A percentile compares a stretch with the other conserved stretches of the same genome.
These are phyloP conservation scores for Mico argentatus DNA, from an alignment of 2,797 vertebrate genomes.

Conservation along the genomic window DNA sequence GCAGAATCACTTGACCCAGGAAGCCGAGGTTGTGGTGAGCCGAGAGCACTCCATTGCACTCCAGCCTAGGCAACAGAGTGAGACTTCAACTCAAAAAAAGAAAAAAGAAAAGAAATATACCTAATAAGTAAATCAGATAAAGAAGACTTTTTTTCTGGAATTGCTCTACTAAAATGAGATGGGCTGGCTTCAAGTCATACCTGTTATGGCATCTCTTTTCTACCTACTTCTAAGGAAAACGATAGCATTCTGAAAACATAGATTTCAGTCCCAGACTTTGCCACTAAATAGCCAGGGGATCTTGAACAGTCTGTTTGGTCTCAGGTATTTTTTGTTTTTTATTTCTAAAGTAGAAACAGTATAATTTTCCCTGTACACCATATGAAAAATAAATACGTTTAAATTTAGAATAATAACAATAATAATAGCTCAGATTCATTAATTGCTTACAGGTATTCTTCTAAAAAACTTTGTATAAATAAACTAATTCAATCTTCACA, in stretches of 20 bases:
- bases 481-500: not conserved
- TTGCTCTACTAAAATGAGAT: not conserved
- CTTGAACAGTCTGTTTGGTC: not conserved
- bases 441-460: not conserved
- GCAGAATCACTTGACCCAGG: not conserved
- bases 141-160: not conserved
- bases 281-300: not conserved
- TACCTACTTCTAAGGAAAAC: not conserved
- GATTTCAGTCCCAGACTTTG: not conserved
- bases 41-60: accelerated
- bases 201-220: accelerated
- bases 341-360: not conserved
- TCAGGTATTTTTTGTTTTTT: not conserved
- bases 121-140: not conserved
- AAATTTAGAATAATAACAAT: not conserved
- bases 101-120: not conserved
- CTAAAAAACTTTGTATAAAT: not conserved
- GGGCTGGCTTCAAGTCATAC: not conserved
- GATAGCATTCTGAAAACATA: not conserved
- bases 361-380: not conserved
- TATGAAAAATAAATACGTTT: not conserved
- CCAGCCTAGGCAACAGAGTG: not conserved
- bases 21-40: not conserved
- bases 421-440: not conserved
- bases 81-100: not conserved